Base-by-base conservation (phyloP, 2,113 vertebrate species). In the Nothobranchius furzeri region DNA sequence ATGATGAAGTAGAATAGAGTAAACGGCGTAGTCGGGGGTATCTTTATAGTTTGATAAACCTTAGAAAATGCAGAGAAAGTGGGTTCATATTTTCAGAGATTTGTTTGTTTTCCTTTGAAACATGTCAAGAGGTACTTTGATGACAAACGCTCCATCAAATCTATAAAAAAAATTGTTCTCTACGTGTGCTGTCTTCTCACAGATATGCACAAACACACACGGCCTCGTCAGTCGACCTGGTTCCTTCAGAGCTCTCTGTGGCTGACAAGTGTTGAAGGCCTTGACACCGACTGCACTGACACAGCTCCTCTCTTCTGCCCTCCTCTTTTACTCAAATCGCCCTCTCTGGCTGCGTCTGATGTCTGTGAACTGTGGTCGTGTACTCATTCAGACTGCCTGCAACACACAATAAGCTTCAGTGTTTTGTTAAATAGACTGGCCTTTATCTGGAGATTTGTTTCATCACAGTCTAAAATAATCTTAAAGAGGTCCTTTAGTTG, bases 131-230 rank as follows among this genome's bases (percentile, higher is more conserved):
- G 77, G 51, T 76, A 83, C 59, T 25, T 36, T 60, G 68, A 81
- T 83, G 83, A 87, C 85, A 83, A 85, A 76, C 65, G 63, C 64
- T 85, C 75, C 59, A 70, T 85, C 87, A 66, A 35, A 79, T 75
- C 67, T 68, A 61, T n/a, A 25, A 70, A 9, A 40, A 40, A 40
- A 8, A 4, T 40, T 9, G 20, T 20, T 6, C 37, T 40, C 37
- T 8, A 7, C 37, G 0, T 40, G 9, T 40, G 37, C 4, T 40
- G 37, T 7, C 37, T 40, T 6, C 7, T 40, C 37, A 40, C 37
- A 40, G 37, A 2, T 8, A 40, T 7, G 9, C 37, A 40, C 37
- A 40, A 7, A 40, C 37, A 40, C 37, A 40, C 37, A 40, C 37
- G 4, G 37, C 30, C 30, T 30, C 30, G 30, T 30, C 30, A 63